Evolutionary conservation across 2,888 invertebrate species (phyloP).

Genomic region (Mactromeris polynyma): DNA sequence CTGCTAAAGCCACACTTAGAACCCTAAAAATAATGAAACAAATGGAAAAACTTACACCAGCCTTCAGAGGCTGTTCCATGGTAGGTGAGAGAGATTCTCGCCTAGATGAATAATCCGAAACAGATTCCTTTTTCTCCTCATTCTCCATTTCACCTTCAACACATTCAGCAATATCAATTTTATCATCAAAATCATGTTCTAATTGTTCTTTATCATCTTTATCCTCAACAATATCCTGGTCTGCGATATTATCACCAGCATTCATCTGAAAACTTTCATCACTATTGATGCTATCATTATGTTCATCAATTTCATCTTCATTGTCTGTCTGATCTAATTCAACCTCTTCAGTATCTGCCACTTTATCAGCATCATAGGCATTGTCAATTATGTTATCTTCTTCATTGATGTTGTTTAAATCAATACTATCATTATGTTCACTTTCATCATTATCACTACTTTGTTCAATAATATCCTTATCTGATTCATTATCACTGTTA

Average conservation of each 20-base stretch:
- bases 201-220: constrained; percentile 9
- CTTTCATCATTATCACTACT: constrained; percentile 45
- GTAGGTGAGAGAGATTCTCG: constrained; percentile 49
- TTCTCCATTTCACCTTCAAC: constrained; percentile 21
- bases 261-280: constrained; percentile 14
- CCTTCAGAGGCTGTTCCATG: constrained; percentile 55
- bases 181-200: constrained; percentile 28
- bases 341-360: constrained; percentile 23
- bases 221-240: neutral
- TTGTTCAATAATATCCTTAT: constrained; percentile 38
- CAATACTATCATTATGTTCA: constrained; percentile 46
- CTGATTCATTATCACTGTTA: constrained; percentile 26
- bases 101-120: constrained; percentile 48
- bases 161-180: neutral
- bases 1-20: neutral
- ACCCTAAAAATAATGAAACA: neutral
- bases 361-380: constrained; percentile 45
- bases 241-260: constrained; percentile 12
- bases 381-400: constrained; percentile 37
- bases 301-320: neutral
- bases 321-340: constrained; percentile 14
- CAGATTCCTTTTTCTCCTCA: constrained; percentile 43
- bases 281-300: constrained; percentile 23
- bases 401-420: constrained; percentile 47
- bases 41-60: constrained; percentile 61